Conservation (phyloP, 1,140 invertebrate genomes). For the Temnothorax nylanderi region DNA sequence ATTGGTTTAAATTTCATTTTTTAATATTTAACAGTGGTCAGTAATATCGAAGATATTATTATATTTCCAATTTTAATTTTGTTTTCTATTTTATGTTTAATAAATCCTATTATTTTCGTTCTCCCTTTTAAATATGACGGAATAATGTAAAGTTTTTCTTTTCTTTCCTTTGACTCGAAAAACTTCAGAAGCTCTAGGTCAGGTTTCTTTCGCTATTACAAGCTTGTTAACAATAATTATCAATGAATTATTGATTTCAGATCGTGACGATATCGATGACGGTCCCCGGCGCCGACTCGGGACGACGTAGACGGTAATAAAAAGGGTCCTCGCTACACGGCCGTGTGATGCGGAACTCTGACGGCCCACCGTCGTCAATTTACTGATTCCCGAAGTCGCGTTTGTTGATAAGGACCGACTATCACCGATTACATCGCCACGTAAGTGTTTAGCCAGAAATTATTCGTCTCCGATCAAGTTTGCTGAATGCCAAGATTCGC, state of each 20-base stretch:
- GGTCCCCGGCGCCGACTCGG: constrained; percentile 68
- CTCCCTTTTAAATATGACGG: background rate
- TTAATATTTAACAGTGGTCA: background rate
- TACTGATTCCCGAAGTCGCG: constrained; percentile 40
- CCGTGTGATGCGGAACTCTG: constrained; percentile 42
- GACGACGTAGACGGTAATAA: constrained; percentile 59
- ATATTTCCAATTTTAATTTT: background rate
- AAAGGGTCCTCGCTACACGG: constrained; percentile 45
- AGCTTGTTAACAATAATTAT: constrained; percentile 59
- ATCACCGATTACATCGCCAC: background rate
- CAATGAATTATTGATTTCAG: constrained; percentile 61
- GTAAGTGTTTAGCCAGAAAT: constrained; percentile 35
- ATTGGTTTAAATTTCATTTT: too few species aligned
- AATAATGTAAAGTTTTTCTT: background rate
- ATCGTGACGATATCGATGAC: constrained; percentile 71
- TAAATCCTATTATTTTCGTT: background rate
- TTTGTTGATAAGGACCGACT: constrained; percentile 32
- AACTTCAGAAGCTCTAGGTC: background rate
- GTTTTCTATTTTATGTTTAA: background rate
- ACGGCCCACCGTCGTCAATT: constrained; percentile 30
- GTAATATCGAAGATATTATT: background rate
- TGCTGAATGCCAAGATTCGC: background rate
- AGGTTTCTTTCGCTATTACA: background rate
- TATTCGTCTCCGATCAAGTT: constrained; percentile 10
- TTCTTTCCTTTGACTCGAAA: background rate